phyloP scores from a whole-genome alignment of 2,113 vertebrate species.

The Bombycilla garrulus region DNA sequence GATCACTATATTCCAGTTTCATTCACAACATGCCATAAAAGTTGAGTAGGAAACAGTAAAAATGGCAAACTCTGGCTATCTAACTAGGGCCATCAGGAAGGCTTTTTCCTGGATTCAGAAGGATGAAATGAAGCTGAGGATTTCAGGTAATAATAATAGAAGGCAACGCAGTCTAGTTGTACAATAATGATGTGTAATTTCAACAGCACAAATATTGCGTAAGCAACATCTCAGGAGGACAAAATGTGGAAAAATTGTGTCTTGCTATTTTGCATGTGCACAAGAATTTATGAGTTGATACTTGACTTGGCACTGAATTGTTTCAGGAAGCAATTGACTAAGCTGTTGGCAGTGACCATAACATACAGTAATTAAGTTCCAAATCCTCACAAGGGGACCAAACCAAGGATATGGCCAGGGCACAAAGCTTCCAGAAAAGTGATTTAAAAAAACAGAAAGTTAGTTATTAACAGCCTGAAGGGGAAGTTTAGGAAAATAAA shows the following conservation, averaged over 20 bases:
- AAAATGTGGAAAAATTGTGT: conserved; percentile 27
- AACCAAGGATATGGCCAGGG: conserved; percentile 21
- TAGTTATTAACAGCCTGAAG: conserved; percentile 62
- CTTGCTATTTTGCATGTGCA: not conserved
- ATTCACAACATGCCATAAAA: not conserved
- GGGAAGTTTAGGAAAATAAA: conserved; percentile 27
- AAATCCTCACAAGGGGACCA: not conserved
- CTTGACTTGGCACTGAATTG: conserved; percentile 40
- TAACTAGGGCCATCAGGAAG: not conserved
- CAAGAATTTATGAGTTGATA: conserved; percentile 48
- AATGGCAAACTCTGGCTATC: not conserved
- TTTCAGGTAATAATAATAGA: not conserved
- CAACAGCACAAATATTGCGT: not conserved
- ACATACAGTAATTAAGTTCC: conserved; percentile 46
- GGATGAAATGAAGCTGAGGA: not conserved
- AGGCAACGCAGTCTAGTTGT: not conserved
- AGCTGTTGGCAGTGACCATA: conserved; percentile 47
- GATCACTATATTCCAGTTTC: not conserved
- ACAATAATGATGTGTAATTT: not conserved
- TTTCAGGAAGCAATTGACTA: conserved; percentile 62
- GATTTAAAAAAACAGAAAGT: conserved; percentile 14
- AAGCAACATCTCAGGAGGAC: not conserved
- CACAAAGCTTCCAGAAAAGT: conserved; percentile 26
- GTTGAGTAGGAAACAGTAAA: not conserved
- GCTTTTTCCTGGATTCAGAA: not conserved